phyloP scores from a whole-genome alignment of 2,888 invertebrate species.

The Xanthorhoe spadicearia region DNA sequence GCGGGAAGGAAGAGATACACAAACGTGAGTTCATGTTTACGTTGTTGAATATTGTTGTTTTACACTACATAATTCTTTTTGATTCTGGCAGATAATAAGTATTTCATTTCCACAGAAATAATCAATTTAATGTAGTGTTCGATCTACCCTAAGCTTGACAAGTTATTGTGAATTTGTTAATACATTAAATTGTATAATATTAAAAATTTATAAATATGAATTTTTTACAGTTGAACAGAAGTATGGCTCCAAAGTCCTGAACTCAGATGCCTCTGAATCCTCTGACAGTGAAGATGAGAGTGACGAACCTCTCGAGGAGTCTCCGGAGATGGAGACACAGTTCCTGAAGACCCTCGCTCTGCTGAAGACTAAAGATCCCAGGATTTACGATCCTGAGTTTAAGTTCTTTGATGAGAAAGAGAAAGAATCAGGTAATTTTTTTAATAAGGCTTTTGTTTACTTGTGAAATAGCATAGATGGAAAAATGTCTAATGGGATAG shows the following conservation, averaged over 20 bases:
- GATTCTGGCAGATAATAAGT: no score
- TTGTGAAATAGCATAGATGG: no score
- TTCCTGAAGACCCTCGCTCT: conserved; percentile 94
- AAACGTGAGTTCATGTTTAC: conserved; percentile 84
- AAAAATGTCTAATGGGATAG: no score
- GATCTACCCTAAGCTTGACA: no score
- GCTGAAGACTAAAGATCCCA: conserved; percentile 94
- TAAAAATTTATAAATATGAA: no score
- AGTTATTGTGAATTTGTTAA: no score
- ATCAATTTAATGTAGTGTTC: no score
- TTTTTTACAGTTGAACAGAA: conserved; percentile 89
- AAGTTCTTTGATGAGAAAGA: conserved; percentile 87
- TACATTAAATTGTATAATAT: no score
- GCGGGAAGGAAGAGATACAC: conserved; percentile 93
- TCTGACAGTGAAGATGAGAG: conserved; percentile 88
- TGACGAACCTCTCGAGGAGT: conserved; percentile 82
- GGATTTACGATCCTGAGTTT: conserved; percentile 92
- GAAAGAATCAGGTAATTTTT: conserved; percentile 73
- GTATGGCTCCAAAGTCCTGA: conserved; percentile 86
- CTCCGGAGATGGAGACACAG: conserved; percentile 90
- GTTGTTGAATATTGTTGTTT: not conserved
- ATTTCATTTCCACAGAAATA: no score
- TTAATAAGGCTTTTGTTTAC: not conserved
- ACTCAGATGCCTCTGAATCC: conserved; percentile 71
- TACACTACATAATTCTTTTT: no score